phyloP scores from a whole-genome alignment of 1,140 invertebrate genomes.

The Conopomorpha cramerella region DNA sequence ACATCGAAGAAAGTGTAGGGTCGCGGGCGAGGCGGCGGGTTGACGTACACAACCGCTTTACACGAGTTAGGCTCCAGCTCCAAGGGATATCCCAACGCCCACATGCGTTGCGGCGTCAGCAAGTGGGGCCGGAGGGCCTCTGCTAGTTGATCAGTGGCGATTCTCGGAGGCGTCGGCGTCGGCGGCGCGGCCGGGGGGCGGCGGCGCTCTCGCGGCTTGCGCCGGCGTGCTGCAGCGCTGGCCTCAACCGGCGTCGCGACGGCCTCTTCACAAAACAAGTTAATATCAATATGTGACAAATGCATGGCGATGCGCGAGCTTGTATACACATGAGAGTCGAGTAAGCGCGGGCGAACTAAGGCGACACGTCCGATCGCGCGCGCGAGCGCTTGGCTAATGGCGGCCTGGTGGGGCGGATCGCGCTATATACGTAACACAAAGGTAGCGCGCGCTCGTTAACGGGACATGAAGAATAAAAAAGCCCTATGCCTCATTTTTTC shows the following conservation, averaged over 20 bases:
- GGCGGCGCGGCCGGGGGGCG: slow-evolving; percentile 33
- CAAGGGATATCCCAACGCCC: slow-evolving; percentile 74
- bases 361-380: slow-evolving; percentile 45
- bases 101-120: slow-evolving; percentile 67
- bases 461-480: slow-evolving; percentile 50
- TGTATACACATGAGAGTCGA: slow-evolving; percentile 45
- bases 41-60: slow-evolving; percentile 67
- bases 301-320: slow-evolving; percentile 37
- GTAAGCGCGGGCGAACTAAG: slow-evolving; percentile 30
- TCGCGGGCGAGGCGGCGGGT: slow-evolving; percentile 40
- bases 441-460: slow-evolving; percentile 49
- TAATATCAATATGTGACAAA: slow-evolving; percentile 39
- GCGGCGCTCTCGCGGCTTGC: slow-evolving; percentile 34
- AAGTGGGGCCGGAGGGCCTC: slow-evolving; percentile 60
- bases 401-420: slow-evolving; percentile 39
- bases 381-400: slow-evolving; percentile 49
- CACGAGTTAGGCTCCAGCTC: slow-evolving; percentile 64
- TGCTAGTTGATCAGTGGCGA: slow-evolving; percentile 36
- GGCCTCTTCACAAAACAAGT: slow-evolving; percentile 50
- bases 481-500: slow-evolving; percentile 56
- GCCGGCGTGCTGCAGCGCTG: slow-evolving; percentile 34
- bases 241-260: slow-evolving; percentile 27
- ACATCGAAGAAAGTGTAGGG: slow-evolving; percentile 55
- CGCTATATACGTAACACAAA: slow-evolving; percentile 50
- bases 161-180: slow-evolving; percentile 27